A percentile compares a stretch with the other conserved stretches of the same genome.
phyloP scores from a whole-genome alignment of 2,113 vertebrate species.

The Narcine bancroftii region DNA sequence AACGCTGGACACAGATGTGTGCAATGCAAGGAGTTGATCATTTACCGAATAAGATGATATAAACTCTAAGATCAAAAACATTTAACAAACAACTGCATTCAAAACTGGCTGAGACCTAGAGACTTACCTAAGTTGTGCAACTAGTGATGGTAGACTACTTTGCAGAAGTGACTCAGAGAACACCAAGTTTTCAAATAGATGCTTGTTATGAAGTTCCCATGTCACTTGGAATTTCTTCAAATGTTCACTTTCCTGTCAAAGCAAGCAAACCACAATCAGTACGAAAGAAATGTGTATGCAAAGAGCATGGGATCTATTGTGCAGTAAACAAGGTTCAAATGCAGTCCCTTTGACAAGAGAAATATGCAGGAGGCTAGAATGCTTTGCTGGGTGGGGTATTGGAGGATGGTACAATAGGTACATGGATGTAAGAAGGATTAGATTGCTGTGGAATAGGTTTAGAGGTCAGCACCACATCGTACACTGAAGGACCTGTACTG shows the following conservation, averaged over 20 bases:
- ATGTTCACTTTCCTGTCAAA: slow-evolving; percentile 81
- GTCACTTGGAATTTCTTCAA: slow-evolving; percentile 96
- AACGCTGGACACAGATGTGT: not conserved
- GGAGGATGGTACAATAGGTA: no score
- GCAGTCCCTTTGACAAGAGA: not conserved
- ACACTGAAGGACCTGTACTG: no score
- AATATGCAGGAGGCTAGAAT: not conserved
- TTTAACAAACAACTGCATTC: not conserved
- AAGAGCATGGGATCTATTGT: not conserved
- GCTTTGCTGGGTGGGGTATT: not conserved
- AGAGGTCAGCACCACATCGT: no score
- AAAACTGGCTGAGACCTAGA: not conserved
- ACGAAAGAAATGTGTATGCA: not conserved
- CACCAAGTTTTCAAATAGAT: slow-evolving; percentile 95
- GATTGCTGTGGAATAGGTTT: no score
- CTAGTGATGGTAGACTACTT: slow-evolving; percentile 78
- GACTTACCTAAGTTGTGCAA: slow-evolving; percentile 81
- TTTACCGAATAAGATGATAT: not conserved
- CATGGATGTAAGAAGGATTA: no score
- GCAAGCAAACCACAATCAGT: not conserved
- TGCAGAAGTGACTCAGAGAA: slow-evolving; percentile 90
- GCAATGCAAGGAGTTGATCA: no score
- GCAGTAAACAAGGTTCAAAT: not conserved
- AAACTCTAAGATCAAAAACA: not conserved
- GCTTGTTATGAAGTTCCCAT: slow-evolving; percentile 96